These are phyloP conservation scores for Buteo buteo DNA, from an alignment of 2,113 vertebrate genomes.

Conservation along the genomic window DNA sequence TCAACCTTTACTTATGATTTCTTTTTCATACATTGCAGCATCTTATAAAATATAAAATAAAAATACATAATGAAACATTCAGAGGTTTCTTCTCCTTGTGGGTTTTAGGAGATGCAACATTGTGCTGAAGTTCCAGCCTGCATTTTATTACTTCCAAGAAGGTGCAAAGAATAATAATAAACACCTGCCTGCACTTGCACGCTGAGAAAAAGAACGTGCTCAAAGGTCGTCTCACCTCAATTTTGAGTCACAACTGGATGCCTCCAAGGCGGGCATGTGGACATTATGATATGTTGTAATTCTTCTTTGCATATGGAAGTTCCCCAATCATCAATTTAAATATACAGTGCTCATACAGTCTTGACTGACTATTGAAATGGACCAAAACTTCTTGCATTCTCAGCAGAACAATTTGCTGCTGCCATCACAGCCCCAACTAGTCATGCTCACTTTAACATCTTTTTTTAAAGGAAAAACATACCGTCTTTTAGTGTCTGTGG, in stretches of 20 bases:
- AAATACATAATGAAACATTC: constrained; percentile 71
- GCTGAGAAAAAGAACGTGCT: neutral
- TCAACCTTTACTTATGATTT: constrained; percentile 64
- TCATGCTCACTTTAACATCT: neutral
- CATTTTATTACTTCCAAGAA: constrained; percentile 62
- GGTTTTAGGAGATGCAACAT: constrained; percentile 55
- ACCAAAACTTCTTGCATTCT: neutral
- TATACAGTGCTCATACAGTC: neutral
- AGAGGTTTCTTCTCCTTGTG: constrained; percentile 61
- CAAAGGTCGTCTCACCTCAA: neutral
- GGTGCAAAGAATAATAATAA: constrained; percentile 60
- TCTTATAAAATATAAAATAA: constrained; percentile 76
- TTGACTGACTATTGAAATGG: neutral
- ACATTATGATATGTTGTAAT: neutral
- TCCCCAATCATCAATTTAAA: neutral
- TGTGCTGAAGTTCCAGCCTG: constrained; percentile 38
- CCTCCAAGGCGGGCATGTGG: neutral
- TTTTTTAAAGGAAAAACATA: neutral
- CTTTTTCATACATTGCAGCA: constrained; percentile 56
- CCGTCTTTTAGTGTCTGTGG: neutral
- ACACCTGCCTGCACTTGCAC: neutral
- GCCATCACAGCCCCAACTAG: neutral
- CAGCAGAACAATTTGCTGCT: neutral
- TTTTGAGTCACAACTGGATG: neutral
- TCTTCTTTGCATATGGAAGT: neutral